phyloP scores from a whole-genome alignment of 2,888 invertebrate genomes.

The Tachina lurida region DNA sequence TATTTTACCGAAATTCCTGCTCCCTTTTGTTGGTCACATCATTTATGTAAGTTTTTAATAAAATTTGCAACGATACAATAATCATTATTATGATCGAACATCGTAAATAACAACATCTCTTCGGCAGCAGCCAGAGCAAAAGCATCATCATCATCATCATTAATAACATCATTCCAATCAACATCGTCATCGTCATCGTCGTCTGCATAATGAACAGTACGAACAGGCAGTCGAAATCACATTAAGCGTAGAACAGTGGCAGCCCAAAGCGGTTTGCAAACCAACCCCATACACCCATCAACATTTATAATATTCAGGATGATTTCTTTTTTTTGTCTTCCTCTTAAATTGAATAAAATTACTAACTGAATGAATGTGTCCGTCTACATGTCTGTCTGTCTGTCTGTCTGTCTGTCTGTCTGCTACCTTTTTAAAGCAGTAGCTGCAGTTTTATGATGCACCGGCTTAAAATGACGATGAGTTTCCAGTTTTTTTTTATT shows the following conservation, averaged over 20 bases:
- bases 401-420: background rate
- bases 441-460: constrained; percentile 45
- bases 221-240: constrained; percentile 57
- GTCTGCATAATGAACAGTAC: constrained; percentile 16
- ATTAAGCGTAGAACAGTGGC: constrained; percentile 75
- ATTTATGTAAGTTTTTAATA: background rate
- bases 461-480: constrained; percentile 54
- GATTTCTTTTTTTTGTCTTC: constrained; percentile 35
- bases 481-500: constrained; percentile 35
- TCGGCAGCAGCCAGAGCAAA: constrained; percentile 21
- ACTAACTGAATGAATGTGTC: constrained; percentile 10
- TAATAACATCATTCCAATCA: constrained; percentile 29
- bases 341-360: constrained; percentile 60
- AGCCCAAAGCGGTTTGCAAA: constrained; percentile 73
- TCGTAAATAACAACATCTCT: constrained; percentile 53
- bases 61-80: constrained; percentile 11
- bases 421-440: constrained; percentile 29
- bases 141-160: constrained; percentile 20
- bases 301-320: constrained; percentile 66
- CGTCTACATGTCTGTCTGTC: background rate
- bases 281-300: constrained; percentile 73
- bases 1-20: background rate
- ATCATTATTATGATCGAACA: constrained; percentile 58
- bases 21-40: constrained; percentile 40
- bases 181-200: constrained; percentile 42